A percentile compares a stretch with the other conserved stretches of the same genome.
Conservation (phyloP, 1,140 invertebrate species). For the Drosophila triauraria region DNA sequence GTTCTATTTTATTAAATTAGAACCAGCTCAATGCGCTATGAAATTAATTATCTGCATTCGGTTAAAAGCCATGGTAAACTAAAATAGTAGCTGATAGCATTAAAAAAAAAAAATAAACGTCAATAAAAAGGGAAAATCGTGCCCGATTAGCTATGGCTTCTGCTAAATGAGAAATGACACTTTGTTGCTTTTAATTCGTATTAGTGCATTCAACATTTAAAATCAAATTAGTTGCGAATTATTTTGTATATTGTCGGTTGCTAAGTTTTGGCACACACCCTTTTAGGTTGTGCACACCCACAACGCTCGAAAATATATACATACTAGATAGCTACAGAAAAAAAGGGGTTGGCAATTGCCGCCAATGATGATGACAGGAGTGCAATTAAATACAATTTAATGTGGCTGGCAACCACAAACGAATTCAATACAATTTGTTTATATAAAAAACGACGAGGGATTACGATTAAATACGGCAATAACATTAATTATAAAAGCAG, state of each 20-base stretch:
- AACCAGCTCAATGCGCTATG: slow-evolving; percentile 27
- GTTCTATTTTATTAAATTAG: slow-evolving; percentile 63
- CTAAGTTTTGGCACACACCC: slow-evolving; percentile 4
- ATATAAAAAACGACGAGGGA: background rate
- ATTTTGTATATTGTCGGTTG: slow-evolving; percentile 6
- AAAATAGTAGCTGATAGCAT: slow-evolving; percentile 17
- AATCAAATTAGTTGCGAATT: slow-evolving; percentile 46
- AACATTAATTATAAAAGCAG: too few species aligned
- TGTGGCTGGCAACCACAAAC: slow-evolving; percentile 1
- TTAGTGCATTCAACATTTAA: slow-evolving; percentile 27
- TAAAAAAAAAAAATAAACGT: slow-evolving; percentile 11
- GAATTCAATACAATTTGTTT: slow-evolving; percentile 8
- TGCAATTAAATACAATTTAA: slow-evolving; percentile 25
- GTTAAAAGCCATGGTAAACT: slow-evolving; percentile 22
- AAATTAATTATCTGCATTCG: slow-evolving; percentile 60
- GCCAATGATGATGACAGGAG: slow-evolving; percentile 25
- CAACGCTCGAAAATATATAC: background rate
- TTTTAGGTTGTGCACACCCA: slow-evolving; percentile 1
- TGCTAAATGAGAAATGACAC: slow-evolving; percentile 35
- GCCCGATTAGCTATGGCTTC: slow-evolving; percentile 34
- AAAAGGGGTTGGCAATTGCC: background rate
- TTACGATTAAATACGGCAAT: background rate
- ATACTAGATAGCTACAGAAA: background rate
- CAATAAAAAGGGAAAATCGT: slow-evolving; percentile 18
- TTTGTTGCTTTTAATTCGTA: slow-evolving; percentile 34